A percentile compares a stretch with the other conserved stretches of the same genome.
Conservation (phyloP, 2,113 vertebrate genomes). For the Romanogobio albipinnatus region DNA sequence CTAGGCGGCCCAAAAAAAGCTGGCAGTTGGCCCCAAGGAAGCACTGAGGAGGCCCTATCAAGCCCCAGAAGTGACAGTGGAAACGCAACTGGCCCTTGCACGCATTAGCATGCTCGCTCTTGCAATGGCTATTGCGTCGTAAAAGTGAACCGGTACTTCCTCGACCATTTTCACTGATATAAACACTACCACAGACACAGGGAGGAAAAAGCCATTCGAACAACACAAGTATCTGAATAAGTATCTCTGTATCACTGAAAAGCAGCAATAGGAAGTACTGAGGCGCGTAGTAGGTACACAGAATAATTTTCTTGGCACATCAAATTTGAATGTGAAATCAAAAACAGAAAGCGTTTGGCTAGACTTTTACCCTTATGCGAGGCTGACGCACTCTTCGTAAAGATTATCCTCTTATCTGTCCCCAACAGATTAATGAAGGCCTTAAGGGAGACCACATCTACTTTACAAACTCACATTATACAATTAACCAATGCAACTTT, state of each 20-base stretch:
- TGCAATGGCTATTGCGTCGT: not conserved
- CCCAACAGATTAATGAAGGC: conserved; percentile 26
- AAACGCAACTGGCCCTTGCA: too few species aligned
- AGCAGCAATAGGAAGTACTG: conserved; percentile 8
- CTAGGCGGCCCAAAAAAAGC: too few species aligned
- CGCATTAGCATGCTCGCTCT: too few species aligned
- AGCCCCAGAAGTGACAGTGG: too few species aligned
- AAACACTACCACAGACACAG: not conserved
- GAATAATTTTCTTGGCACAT: not conserved
- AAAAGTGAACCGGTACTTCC: not conserved
- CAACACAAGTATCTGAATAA: conserved; percentile 49
- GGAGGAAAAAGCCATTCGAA: conserved; percentile 37
- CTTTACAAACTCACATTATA: conserved; percentile 15
- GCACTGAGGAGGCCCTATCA: too few species aligned
- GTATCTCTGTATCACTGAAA: not conserved
- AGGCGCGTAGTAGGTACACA: not conserved
- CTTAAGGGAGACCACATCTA: conserved; percentile 24
- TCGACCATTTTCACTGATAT: not conserved
- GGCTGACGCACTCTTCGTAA: not conserved
- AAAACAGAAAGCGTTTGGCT: not conserved
- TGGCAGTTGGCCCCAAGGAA: too few species aligned
- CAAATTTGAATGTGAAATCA: conserved; percentile 51
- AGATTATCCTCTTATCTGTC: conserved; percentile 40
- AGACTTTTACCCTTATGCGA: not conserved
- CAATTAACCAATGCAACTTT: conserved; percentile 6